phyloP scores from a whole-genome alignment of 2,113 vertebrate species.

The cattle (Bos taurus) region ARS-UCD2.0 NC_037347.1:55509001-55509500 shows the following conservation, averaged over 20 bases:
- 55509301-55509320: not conserved
- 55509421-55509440: not conserved
- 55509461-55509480: not conserved
- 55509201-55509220: not conserved
- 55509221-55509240: not conserved
- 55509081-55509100: not conserved
- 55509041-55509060: not conserved
- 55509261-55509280: not conserved
- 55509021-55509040: not conserved
- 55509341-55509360: not conserved
- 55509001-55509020: conserved; percentile 11
- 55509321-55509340: not conserved
- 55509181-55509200: not conserved
- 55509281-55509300: fast-evolving
- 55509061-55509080: not conserved
- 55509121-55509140: not conserved
- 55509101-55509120: not conserved
- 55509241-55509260: not conserved
- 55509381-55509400: not conserved
- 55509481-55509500: not conserved
- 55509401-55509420: not conserved
- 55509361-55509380: not conserved
- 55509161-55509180: not conserved
- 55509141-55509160: not conserved
- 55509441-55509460: not conserved